Percentiles rank a stretch among this genome's conserved stretches.
Evolutionary conservation across 2,113 vertebrate species (phyloP).

Genomic region (Ciconia boyciana): DNA sequence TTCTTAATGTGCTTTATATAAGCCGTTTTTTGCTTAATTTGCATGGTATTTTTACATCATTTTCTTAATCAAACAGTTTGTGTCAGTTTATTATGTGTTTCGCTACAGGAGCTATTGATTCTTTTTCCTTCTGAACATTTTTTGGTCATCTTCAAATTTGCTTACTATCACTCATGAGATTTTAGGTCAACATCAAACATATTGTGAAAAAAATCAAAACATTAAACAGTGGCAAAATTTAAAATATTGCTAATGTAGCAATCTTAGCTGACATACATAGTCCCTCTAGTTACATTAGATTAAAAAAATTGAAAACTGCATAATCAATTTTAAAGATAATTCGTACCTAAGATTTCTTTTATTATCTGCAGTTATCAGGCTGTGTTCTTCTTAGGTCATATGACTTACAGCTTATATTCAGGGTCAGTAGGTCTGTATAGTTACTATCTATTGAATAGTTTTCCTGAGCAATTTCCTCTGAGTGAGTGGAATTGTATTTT

Average conservation of each 20-base stretch:
- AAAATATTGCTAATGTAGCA: not conserved
- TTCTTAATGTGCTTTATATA: not conserved
- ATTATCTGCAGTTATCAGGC: not conserved
- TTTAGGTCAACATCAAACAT: not conserved
- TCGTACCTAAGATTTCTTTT: not conserved
- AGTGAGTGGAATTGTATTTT: not conserved
- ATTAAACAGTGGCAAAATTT: not conserved
- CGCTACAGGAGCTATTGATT: not conserved
- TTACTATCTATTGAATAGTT: not conserved
- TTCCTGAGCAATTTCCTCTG: not conserved
- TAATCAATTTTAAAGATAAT: not conserved
- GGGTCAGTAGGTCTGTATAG: not conserved
- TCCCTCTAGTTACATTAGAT: not conserved
- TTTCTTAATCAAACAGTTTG: not conserved
- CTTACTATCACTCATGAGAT: not conserved
- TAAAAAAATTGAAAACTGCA: not conserved
- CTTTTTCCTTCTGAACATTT: not conserved
- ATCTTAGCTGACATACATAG: not conserved
- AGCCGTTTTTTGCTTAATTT: not conserved
- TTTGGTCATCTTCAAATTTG: not conserved
- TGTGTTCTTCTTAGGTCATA: not conserved
- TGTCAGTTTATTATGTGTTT: not conserved
- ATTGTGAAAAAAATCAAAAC: not conserved
- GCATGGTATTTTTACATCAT: not conserved
- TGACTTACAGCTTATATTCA: not conserved